A percentile compares a stretch with the other conserved stretches of the same genome.
phyloP scores from a whole-genome alignment of 2,113 vertebrate species.

The Lepus europaeus region DNA sequence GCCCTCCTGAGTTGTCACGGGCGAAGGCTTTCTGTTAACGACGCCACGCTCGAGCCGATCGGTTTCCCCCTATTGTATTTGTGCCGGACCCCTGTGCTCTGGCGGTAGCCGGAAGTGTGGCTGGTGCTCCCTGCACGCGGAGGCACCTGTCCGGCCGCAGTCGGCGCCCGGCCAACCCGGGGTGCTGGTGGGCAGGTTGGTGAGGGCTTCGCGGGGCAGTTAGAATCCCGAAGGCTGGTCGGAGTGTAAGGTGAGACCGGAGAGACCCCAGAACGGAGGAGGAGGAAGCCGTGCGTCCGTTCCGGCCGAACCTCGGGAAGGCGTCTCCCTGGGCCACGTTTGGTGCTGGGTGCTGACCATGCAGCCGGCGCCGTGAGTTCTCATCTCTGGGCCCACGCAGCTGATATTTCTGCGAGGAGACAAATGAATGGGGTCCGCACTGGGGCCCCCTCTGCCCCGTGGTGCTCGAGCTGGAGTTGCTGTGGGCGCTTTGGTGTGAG shows the following conservation, averaged over 20 bases:
- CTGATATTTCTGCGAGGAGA: background rate
- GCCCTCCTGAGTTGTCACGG: background rate
- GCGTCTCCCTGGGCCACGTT: background rate
- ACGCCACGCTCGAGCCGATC: background rate
- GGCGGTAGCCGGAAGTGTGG: background rate
- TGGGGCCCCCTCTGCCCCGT: background rate
- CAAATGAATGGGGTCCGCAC: background rate
- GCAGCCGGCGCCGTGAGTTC: background rate
- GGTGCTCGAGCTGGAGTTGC: background rate
- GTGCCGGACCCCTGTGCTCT: background rate
- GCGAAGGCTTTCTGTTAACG: background rate
- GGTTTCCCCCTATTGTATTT: background rate
- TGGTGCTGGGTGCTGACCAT: background rate
- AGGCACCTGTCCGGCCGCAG: background rate
- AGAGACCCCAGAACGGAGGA: background rate
- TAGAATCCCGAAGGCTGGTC: background rate
- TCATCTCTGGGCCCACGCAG: background rate
- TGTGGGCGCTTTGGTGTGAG: background rate
- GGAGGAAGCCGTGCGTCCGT: background rate
- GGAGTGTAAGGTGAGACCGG: background rate
- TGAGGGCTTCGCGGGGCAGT: background rate
- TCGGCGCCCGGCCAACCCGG: rapidly evolving
- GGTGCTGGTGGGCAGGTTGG: background rate
- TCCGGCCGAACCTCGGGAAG: background rate
- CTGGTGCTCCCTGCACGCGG: background rate